Percentiles rank a stretch among this genome's conserved stretches.
Evolutionary conservation across 2,888 invertebrate genomes (phyloP).

Genomic region (Drosophila paucipuncta): DNA sequence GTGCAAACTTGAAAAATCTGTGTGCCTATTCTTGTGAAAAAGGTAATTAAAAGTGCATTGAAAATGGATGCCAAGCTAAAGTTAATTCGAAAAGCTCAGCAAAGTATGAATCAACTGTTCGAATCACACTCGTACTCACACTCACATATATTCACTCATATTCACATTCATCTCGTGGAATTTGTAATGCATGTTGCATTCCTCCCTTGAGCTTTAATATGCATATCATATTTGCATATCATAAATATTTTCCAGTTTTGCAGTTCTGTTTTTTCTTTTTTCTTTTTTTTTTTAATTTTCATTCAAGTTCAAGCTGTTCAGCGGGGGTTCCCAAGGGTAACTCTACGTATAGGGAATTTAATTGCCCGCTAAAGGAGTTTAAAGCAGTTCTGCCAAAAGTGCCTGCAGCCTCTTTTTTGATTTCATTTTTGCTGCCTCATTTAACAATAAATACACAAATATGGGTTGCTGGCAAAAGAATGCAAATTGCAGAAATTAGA

Average conservation of each 20-base stretch:
- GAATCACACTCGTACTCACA: neutral
- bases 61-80: slow-evolving; percentile 5
- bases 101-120: neutral
- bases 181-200: slow-evolving; percentile 8
- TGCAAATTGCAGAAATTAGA: neutral
- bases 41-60: slow-evolving; percentile 31
- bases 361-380: slow-evolving; percentile 51
- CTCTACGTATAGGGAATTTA: slow-evolving; percentile 36
- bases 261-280: neutral
- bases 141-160: slow-evolving; percentile 5
- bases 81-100: slow-evolving; percentile 3
- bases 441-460: slow-evolving; percentile 15
- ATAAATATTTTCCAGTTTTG: neutral
- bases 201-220: slow-evolving; percentile 22
- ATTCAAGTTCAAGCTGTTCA: slow-evolving; percentile 14
- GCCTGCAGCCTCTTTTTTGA: slow-evolving; percentile 36
- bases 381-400: slow-evolving; percentile 13
- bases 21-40: slow-evolving; percentile 21
- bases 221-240: slow-evolving; percentile 39
- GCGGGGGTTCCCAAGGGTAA: slow-evolving; percentile 18
- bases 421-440: slow-evolving; percentile 67
- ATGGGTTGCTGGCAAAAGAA: neutral
- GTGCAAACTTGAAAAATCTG: slow-evolving; percentile 15
- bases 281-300: neutral
- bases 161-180: neutral